Percentiles rank a stretch among this genome's conserved stretches.
Conservation (phyloP, 2,888 invertebrate genomes). For the Heliothis peltigera region DNA sequence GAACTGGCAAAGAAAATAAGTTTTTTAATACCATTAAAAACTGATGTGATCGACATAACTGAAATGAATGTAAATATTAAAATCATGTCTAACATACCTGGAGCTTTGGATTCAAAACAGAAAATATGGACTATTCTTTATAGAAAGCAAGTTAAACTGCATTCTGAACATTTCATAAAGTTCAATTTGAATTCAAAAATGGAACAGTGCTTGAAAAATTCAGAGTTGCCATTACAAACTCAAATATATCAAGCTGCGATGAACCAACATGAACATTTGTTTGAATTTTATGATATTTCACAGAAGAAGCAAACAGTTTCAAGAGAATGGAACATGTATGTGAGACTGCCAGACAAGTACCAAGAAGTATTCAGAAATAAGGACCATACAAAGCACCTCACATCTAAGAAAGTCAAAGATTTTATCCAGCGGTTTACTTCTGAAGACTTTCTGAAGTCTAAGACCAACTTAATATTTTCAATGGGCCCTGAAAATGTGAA, state of each 20-base stretch:
- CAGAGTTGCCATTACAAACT: constrained; percentile 63
- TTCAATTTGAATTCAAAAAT: constrained; percentile 50
- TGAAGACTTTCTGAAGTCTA: constrained; percentile 73
- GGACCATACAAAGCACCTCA: constrained; percentile 58
- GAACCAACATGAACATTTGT: constrained; percentile 67
- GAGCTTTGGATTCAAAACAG: constrained; percentile 71
- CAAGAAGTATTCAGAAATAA: constrained; percentile 66
- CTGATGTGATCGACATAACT: constrained; percentile 46
- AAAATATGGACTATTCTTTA: constrained; percentile 76
- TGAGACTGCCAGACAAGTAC: constrained; percentile 74
- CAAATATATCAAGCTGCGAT: constrained; percentile 63
- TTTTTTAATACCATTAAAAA: constrained; percentile 71
- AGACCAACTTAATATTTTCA: constrained; percentile 65
- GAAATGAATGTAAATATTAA: constrained; percentile 71
- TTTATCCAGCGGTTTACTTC: constrained; percentile 68
- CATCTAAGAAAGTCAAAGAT: constrained; percentile 62
- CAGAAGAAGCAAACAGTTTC: constrained; percentile 22
- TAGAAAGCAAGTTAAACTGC: constrained; percentile 67
- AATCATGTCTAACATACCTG: constrained; percentile 76
- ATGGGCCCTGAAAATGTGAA: constrained; percentile 69
- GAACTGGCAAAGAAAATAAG: constrained; percentile 69
- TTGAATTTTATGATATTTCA: constrained; percentile 65
- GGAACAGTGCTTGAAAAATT: constrained; percentile 61
- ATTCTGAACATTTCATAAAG: constrained; percentile 79
- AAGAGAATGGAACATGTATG: constrained; percentile 67